Evolutionary conservation across 2,888 invertebrate species (phyloP).

Genomic region (Congeria kusceri): DNA sequence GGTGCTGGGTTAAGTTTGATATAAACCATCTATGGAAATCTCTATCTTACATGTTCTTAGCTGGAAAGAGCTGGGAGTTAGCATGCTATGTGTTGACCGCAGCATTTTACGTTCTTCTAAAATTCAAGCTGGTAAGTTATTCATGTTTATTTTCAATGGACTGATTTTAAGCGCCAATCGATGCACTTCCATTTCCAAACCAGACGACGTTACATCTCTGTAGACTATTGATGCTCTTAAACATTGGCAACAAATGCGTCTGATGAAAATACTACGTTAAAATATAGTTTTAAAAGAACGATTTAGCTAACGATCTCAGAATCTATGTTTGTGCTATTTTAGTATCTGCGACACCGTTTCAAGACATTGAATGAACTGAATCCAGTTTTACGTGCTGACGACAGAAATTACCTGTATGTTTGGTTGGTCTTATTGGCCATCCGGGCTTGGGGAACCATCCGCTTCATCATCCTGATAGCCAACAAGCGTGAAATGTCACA

Average conservation of each 20-base stretch:
- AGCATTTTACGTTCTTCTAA: conserved; percentile 30
- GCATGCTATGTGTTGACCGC: conserved; percentile 38
- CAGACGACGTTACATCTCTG: too few species aligned
- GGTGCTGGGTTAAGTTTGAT: conserved; percentile 50
- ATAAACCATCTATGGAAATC: background rate
- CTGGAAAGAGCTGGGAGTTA: conserved; percentile 51
- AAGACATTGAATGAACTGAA: conserved; percentile 23
- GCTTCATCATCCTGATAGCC: conserved; percentile 38
- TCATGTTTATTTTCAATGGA: too few species aligned
- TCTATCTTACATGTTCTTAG: conserved; percentile 29
- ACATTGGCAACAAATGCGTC: too few species aligned
- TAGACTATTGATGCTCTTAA: too few species aligned
- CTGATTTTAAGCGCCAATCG: too few species aligned
- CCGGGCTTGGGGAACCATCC: conserved; percentile 59
- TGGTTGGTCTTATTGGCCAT: conserved; percentile 55
- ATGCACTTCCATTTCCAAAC: too few species aligned
- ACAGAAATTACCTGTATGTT: conserved; percentile 39
- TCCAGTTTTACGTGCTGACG: conserved; percentile 48
- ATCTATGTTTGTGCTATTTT: background rate
- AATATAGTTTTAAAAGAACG: too few species aligned
- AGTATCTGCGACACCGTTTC: conserved; percentile 15
- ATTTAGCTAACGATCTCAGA: too few species aligned
- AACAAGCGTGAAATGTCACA: background rate
- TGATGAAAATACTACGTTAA: too few species aligned
- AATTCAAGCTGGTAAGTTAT: conserved; percentile 31